These are phyloP conservation scores for Columba livia DNA, from an alignment of 2,113 vertebrate genomes.

Conservation along the genomic window DNA sequence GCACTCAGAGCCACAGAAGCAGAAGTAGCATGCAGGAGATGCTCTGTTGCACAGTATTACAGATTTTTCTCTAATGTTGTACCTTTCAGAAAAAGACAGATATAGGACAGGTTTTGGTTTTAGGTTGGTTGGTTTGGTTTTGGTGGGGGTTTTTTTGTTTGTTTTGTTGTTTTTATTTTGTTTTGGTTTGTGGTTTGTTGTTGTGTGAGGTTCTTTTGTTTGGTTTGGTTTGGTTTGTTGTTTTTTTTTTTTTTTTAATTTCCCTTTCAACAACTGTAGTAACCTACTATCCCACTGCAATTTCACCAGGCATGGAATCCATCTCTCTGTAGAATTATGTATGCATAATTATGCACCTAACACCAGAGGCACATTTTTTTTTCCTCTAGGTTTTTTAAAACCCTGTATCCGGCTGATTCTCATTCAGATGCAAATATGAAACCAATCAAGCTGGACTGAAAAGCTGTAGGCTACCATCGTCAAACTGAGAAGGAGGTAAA, in stretches of 20 bases:
- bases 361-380: not conserved
- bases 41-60: not conserved
- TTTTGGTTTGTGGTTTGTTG: too few species aligned
- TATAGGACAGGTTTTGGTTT: not conserved
- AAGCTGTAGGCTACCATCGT: not conserved
- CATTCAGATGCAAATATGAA: conserved; percentile 3
- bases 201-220: too few species aligned
- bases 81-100: not conserved
- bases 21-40: not conserved
- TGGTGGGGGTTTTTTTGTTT: too few species aligned
- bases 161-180: not conserved
- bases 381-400: not conserved
- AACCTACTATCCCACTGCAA: not conserved
- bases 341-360: not conserved
- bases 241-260: not conserved
- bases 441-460: not conserved
- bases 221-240: too few species aligned
- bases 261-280: not conserved
- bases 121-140: too few species aligned
- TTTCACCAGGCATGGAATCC: not conserved
- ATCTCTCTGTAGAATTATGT: not conserved
- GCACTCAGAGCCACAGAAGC: not conserved
- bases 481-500: not conserved
- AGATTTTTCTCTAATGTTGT: not conserved
- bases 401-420: not conserved